Conservation (phyloP, 2,113 vertebrate species). For the Corynorhinus townsendii region DNA sequence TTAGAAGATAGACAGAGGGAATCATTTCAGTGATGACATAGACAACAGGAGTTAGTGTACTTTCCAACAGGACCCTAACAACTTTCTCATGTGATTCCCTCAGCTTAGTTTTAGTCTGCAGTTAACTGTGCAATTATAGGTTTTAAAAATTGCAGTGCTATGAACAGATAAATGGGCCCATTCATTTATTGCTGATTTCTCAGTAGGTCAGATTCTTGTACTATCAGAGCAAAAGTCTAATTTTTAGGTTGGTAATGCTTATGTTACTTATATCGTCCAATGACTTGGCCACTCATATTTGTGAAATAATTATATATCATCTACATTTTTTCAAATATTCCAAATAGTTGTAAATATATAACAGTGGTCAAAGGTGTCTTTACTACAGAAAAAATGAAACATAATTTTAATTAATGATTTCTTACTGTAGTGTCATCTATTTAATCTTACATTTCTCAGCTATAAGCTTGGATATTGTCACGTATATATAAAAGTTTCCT, state of each 20-base stretch:
- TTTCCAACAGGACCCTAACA: background rate
- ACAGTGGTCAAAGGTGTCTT: background rate
- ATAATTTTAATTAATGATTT: background rate
- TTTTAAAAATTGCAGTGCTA: constrained; percentile 47
- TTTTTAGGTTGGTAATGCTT: background rate
- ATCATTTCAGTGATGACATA: background rate
- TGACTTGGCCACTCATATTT: background rate
- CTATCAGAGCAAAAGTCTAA: background rate
- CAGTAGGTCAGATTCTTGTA: background rate
- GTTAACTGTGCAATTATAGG: constrained; percentile 59
- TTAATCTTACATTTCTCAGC: background rate
- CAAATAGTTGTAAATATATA: background rate
- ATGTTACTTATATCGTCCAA: background rate
- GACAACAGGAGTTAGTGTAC: background rate
- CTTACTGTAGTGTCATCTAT: background rate
- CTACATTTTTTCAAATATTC: background rate
- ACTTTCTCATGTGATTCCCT: background rate
- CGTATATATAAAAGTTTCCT: background rate
- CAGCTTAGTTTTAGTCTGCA: constrained; percentile 59
- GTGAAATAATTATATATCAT: background rate
- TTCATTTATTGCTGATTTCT: constrained; percentile 35
- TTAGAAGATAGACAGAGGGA: background rate
- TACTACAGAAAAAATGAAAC: background rate
- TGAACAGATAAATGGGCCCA: constrained; percentile 46
- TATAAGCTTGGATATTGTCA: background rate